These are phyloP conservation scores for Oreocharis arfaki DNA, from an alignment of 2,113 vertebrate genomes.

Conservation along the genomic window DNA sequence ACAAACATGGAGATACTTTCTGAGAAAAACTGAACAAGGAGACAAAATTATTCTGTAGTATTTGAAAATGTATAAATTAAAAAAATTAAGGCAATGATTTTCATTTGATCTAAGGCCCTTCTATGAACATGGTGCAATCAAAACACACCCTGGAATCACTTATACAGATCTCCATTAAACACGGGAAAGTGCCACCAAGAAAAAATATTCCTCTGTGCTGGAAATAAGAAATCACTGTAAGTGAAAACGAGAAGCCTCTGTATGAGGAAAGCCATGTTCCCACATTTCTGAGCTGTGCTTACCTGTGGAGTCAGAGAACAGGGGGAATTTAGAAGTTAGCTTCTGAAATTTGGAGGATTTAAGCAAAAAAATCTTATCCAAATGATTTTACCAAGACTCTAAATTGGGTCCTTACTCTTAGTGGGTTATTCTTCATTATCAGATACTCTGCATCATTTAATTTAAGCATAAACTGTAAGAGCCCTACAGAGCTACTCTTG, in stretches of 20 bases:
- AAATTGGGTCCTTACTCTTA: neutral
- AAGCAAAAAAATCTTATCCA: too few species aligned
- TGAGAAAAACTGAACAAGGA: neutral
- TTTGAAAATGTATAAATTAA: neutral
- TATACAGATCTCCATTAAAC: neutral
- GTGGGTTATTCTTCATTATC: neutral
- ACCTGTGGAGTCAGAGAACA: neutral
- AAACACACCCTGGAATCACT: neutral
- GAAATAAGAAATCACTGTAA: neutral
- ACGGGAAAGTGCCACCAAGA: neutral
- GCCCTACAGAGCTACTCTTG: neutral
- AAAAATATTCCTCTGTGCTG: neutral
- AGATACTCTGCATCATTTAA: neutral
- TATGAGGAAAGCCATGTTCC: neutral
- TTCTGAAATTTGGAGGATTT: neutral
- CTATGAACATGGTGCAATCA: neutral
- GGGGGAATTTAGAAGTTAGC: neutral
- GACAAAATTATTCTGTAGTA: neutral
- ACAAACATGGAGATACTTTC: neutral
- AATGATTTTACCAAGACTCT: neutral
- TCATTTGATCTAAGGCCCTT: neutral
- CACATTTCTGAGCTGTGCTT: neutral
- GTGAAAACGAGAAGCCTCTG: neutral
- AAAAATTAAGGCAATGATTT: neutral
- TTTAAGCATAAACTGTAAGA: neutral